Evolutionary conservation across 2,888 invertebrate genomes (phyloP).

Genomic region (Lycophotia porphyrea): DNA sequence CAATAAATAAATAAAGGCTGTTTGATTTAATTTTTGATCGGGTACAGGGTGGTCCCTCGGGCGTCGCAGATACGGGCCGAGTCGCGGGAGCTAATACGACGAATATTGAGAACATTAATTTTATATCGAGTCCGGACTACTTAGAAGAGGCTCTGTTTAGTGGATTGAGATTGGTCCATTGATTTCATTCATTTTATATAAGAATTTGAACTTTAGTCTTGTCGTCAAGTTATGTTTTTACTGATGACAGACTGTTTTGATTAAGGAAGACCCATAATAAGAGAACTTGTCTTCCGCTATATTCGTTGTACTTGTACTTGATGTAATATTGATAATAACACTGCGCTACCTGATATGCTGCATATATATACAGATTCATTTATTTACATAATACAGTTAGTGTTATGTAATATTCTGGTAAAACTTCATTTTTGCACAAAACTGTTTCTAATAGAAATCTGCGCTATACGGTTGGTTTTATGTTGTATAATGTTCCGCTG

Average conservation of each 20-base stretch:
- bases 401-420: background rate
- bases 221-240: background rate
- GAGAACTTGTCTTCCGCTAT: background rate
- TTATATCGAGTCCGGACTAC: slow-evolving; percentile 20
- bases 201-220: slow-evolving; percentile 8
- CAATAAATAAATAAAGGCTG: slow-evolving; percentile 51
- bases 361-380: too few relatives aligned
- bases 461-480: background rate
- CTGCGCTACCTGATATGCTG: background rate
- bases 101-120: slow-evolving; percentile 31
- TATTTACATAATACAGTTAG: too few relatives aligned
- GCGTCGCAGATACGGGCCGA: slow-evolving; percentile 12
- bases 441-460: background rate
- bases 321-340: background rate
- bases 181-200: slow-evolving; percentile 13
- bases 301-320: background rate
- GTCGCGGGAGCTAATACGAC: slow-evolving; percentile 14
- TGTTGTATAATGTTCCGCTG: background rate
- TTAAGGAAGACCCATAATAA: background rate
- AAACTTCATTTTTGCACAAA: background rate
- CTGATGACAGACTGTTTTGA: background rate
- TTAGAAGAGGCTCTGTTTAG: slow-evolving; percentile 23
- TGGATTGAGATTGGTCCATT: slow-evolving; percentile 25
- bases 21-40: slow-evolving; percentile 59
- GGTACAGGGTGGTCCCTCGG: slow-evolving; percentile 24